A percentile compares a stretch with the other conserved stretches of the same genome.
Conservation (phyloP, 2,888 invertebrate species). For the Margaritifera margaritifera region DNA sequence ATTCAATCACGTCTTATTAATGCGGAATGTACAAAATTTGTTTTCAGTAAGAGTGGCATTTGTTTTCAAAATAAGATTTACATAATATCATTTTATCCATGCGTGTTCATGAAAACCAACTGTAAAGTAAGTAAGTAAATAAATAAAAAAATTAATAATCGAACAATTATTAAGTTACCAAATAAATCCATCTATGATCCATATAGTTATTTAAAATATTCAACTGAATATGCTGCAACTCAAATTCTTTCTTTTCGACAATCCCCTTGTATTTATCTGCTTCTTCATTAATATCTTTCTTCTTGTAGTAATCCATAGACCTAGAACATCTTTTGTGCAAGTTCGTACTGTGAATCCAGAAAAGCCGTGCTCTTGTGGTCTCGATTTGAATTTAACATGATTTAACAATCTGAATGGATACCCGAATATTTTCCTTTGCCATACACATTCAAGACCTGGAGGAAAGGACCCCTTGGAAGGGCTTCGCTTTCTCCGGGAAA, state of each 20-base stretch:
- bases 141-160: too few species aligned
- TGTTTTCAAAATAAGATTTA: too few species aligned
- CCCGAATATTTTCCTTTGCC: slow-evolving; percentile 15
- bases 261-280: slow-evolving; percentile 23
- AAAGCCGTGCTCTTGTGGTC: slow-evolving; percentile 39
- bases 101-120: too few species aligned
- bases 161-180: too few species aligned
- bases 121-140: too few species aligned
- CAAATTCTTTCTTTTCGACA: neutral
- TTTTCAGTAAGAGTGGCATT: too few species aligned
- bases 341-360: slow-evolving; percentile 31
- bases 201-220: too few species aligned
- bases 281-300: slow-evolving; percentile 21
- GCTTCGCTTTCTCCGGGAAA: slow-evolving; percentile 40
- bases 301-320: slow-evolving; percentile 24
- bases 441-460: slow-evolving; percentile 33
- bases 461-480: slow-evolving; percentile 43
- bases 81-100: too few species aligned
- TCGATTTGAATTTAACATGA: slow-evolving; percentile 45
- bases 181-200: too few species aligned
- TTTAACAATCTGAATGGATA: slow-evolving; percentile 25
- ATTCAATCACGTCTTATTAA: too few species aligned
- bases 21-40: too few species aligned
- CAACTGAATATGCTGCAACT: too few species aligned
- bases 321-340: slow-evolving; percentile 38